These are phyloP conservation scores for Mormyrus lacerda DNA, from an alignment of 2,113 vertebrate genomes.

Conservation along the genomic window DNA sequence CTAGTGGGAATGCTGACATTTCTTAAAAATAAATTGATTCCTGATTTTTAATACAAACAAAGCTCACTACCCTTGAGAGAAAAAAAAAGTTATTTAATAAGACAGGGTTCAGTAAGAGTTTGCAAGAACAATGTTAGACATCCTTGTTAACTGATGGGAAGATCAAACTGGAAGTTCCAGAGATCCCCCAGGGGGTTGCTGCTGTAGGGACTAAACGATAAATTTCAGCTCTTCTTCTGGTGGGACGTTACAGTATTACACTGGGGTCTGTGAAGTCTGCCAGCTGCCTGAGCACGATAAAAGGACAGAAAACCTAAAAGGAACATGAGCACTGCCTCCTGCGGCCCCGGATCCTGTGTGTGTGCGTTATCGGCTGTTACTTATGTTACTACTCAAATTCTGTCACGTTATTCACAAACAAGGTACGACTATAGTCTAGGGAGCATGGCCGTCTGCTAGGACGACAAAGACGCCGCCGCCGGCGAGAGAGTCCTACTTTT, in stretches of 20 bases:
- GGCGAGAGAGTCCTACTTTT: conserved; percentile 66
- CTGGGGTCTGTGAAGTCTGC: neutral
- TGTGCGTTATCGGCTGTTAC: neutral
- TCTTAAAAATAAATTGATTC: neutral
- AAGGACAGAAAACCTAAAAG: neutral
- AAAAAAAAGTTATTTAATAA: neutral
- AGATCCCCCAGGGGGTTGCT: neutral
- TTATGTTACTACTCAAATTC: neutral
- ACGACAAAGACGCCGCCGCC: neutral
- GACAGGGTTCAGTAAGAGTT: conserved; percentile 13
- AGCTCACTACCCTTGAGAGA: neutral
- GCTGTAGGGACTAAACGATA: neutral
- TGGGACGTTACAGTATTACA: neutral
- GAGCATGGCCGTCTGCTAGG: neutral
- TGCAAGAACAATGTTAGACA: neutral
- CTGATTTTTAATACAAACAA: neutral
- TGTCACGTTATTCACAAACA: neutral
- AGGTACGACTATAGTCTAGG: neutral
- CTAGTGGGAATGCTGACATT: neutral
- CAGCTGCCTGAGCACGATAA: neutral
- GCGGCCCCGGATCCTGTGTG: neutral
- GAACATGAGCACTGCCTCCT: neutral
- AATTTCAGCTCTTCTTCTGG: neutral
- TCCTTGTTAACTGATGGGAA: neutral
- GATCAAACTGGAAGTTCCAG: neutral